Evolutionary conservation across 2,888 invertebrate species (phyloP), one percentile per base, ranked within the genome.

Genomic region (Neria commutata): DNA sequence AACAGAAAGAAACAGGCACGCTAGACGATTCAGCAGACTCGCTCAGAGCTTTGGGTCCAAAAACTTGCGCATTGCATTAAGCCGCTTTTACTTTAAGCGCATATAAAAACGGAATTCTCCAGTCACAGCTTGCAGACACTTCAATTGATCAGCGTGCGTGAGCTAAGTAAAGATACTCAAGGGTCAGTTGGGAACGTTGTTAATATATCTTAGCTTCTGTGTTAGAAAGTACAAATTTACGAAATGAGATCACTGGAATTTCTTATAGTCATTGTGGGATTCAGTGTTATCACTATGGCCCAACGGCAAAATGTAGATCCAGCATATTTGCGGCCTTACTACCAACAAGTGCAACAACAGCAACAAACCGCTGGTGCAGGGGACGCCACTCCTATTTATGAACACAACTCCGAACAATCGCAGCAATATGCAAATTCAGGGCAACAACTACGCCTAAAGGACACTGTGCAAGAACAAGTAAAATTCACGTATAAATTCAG

Each of bases 371-470:
- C 85, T 80, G 61, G 76, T 80, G 62, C 85, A 82, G 65, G 67
- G 47, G 82, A 83, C 60, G 67, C 83, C 75, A 81, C 83, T 55
- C 83, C 83, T 65, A 83, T 83, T 59, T 83, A 78, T 54, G 83
- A 83, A 69, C 79, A 81, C 56, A 83, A 84, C 37, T 84, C 79
- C 25, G 80, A 81, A 66, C 76, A 75, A 82, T 71, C 74, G 37
- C 79, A 82, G 81, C 81, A 84, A 80, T 83, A 82, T 54, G 83
- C 84, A 60, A 82, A 78, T 40, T 83, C 84, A 25, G 83, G 78
- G 67, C 83, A 83, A 63, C 83, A 83, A 68, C 75, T 83, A 61
- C 77, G 83, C 50, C 67, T 83, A 2, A 81, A 82, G 70, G 82
- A 82, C 67, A 80, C 76, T 26, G 80, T 78, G 17, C 76, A 76